Conservation (phyloP, 1,140 invertebrate species). For the Bombus affinis region DNA sequence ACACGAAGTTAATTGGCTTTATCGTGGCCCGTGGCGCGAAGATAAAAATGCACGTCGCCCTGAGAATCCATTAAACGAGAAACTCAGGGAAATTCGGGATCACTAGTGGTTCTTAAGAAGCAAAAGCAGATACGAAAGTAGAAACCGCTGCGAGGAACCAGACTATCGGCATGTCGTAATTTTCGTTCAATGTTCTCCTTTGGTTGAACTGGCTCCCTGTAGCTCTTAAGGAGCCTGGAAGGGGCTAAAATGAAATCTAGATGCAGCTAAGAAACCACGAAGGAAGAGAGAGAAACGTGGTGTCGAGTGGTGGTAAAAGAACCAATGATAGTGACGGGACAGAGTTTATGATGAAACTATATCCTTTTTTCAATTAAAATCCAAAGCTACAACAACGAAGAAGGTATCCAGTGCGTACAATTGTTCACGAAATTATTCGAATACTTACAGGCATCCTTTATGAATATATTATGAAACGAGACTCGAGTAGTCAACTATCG, state of each 20-base stretch:
- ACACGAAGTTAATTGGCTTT: conserved; percentile 49
- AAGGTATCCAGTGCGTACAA: too few species aligned
- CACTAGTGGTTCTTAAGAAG: background rate
- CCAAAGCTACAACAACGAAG: background rate
- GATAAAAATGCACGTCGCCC: conserved; percentile 34
- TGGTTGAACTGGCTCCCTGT: background rate
- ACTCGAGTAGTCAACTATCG: too few species aligned
- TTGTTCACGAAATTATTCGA: too few species aligned
- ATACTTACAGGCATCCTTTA: too few species aligned
- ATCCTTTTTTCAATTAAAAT: background rate
- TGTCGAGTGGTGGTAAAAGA: background rate
- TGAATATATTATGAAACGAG: too few species aligned
- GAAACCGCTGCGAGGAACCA: background rate
- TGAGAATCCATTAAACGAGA: background rate
- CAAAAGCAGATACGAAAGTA: background rate
- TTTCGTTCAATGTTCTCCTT: conserved; percentile 3
- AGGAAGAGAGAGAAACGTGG: too few species aligned
- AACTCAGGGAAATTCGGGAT: background rate
- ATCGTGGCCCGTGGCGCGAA: conserved; percentile 22
- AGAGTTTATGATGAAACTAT: background rate
- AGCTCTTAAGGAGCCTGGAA: background rate
- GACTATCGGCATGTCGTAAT: conserved; percentile 10
- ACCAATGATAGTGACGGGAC: background rate
- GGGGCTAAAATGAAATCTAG: conserved; percentile 33
- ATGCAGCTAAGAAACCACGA: background rate